Evolutionary conservation across 1,140 invertebrate species (phyloP), one percentile per base, ranked within the genome.

Genomic region (Harpegnathos saltator): DNA sequence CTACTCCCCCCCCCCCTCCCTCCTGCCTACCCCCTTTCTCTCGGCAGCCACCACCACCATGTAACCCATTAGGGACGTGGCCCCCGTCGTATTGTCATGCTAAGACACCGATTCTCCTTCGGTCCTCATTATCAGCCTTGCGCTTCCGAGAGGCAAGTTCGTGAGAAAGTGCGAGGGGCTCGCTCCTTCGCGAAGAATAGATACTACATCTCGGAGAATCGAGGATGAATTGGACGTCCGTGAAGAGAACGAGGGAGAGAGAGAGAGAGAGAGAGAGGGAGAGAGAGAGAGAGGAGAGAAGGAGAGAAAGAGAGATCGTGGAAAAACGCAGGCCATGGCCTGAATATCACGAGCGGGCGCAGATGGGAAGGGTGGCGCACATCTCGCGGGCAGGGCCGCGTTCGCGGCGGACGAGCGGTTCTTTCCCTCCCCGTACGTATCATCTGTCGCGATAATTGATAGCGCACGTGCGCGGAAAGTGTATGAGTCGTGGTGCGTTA

Each of bases 31-130:
- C 24, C 56, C 26, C 58, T 11, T 44, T 44, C 38, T 44, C 38
- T 9, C 38, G 38, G 9, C 7, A 9, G 24, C 63, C 54, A 24
- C 48, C 15, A 24, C 48, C 15, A 12, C 65, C 74, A 59, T 73
- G 83, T 85, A 89, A 90, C 88, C 87, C 90, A 87, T 88, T 89
- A 89, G 84, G 83, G 69, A 81, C 80, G 69, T 87, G 74, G 3
- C 38, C 3, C 71, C 59, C 80, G 88, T 50, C 80, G 86, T 89
- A 90, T 90, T 87, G 90, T 92, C 91, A 90, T 89, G 88, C 88
- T 85, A 90, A 87, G 83, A 83, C 90, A 90, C 82, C 88, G 89
- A 91, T 90, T 88, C 91, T 86, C 85, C 74, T 89, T 80, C 66
- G 81, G 63, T 63, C 72, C 75, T 82, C 80, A 88, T 88, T 88